Conservation (phyloP, 30 jellyfish, hydroid and myxozoan genomes). For the Turritopsis dohrnii region DNA sequence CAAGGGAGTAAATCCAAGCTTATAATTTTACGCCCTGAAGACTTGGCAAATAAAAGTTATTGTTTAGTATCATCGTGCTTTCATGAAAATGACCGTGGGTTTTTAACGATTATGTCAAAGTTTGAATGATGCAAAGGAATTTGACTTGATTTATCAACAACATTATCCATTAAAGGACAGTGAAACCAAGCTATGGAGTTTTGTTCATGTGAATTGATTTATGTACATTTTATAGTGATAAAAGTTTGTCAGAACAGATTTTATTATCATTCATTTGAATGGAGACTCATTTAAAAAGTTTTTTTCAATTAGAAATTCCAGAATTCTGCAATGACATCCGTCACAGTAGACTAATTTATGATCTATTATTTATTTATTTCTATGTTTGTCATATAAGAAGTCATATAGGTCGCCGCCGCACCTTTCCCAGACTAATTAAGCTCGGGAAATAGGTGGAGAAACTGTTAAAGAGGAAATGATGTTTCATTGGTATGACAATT, state of each 20-base stretch:
- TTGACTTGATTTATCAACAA: no score
- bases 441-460: neutral
- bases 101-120: no score
- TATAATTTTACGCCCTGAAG: neutral
- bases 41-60: neutral
- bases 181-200: no score
- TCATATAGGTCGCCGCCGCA: neutral
- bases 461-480: no score
- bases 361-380: no score
- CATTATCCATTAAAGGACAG: no score
- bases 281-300: neutral
- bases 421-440: neutral
- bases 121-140: no score
- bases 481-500: no score
- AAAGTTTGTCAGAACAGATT: neutral
- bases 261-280: neutral
- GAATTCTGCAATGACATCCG: neutral
- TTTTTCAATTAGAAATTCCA: neutral
- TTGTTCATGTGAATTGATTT: neutral
- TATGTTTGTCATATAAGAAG: neutral
- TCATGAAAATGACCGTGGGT: no score
- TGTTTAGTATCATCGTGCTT: no score
- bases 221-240: neutral
- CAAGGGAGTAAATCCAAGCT: neutral
- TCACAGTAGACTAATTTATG: neutral